Conservation (phyloP, 1,140 invertebrate genomes). For the Brachionus asplanchnoidis region DNA sequence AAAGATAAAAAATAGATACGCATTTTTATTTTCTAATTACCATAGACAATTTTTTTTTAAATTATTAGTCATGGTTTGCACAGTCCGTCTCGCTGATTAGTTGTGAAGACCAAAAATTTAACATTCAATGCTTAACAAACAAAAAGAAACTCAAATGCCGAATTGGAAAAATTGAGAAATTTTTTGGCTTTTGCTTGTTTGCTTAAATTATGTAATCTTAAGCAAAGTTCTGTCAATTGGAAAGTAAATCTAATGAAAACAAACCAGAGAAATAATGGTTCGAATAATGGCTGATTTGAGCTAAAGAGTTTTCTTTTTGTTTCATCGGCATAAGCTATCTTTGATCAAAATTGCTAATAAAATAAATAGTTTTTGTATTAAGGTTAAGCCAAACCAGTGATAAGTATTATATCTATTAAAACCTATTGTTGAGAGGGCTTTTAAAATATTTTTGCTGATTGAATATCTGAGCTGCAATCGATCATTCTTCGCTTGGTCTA, state of each 20-base stretch:
- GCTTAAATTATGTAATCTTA: not conserved
- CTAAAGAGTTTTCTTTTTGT: not conserved
- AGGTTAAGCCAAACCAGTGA: not conserved
- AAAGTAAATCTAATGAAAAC: not conserved
- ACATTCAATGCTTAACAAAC: not conserved
- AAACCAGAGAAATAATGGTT: not conserved
- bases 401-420: not conserved
- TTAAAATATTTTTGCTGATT: not conserved
- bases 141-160: not conserved
- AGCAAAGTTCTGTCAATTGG: not conserved
- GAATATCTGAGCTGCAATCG: not conserved
- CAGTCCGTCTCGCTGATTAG: not conserved
- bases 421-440: not conserved
- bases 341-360: slow-evolving; percentile 4
- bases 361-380: not conserved
- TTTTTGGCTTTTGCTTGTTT: not conserved
- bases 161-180: not conserved
- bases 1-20: not conserved
- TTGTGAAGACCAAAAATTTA: not conserved
- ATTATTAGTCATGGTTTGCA: not conserved
- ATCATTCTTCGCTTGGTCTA: not conserved
- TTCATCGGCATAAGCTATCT: not conserved
- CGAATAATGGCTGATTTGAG: not conserved
- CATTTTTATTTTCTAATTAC: not conserved
- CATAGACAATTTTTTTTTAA: not conserved